phyloP scores from a whole-genome alignment of 1,140 invertebrate genomes.

The Lucilia sericata region DNA sequence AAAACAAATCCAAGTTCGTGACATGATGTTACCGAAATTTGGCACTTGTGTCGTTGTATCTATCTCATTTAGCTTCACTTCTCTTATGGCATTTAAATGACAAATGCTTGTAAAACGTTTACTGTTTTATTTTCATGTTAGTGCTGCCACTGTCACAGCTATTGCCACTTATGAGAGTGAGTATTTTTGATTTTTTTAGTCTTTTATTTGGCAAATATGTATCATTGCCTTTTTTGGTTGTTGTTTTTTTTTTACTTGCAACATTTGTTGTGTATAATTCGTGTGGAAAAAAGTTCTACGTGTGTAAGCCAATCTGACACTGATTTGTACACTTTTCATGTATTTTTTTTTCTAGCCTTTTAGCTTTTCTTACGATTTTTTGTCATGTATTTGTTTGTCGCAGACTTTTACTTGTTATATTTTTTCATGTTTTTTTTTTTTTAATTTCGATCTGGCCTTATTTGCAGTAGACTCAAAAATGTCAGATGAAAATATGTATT shows the following conservation, averaged over 20 bases:
- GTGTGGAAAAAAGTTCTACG: conserved; percentile 39
- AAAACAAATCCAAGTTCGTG: conserved; percentile 25
- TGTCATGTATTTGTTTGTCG: background rate
- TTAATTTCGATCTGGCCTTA: background rate
- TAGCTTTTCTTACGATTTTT: background rate
- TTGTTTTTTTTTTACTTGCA: background rate
- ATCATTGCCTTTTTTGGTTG: background rate
- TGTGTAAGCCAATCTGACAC: conserved; percentile 43
- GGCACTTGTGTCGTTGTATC: conserved; percentile 40
- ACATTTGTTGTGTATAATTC: conserved; percentile 39
- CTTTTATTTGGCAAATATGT: conserved; percentile 10
- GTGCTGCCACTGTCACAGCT: background rate
- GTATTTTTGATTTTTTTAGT: background rate
- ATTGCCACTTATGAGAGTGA: background rate
- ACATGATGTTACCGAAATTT: conserved; percentile 39
- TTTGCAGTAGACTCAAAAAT: background rate
- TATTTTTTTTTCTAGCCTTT: conserved; percentile 17
- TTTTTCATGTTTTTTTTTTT: background rate
- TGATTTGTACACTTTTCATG: conserved; percentile 16
- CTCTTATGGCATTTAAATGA: conserved; percentile 45
- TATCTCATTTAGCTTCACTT: conserved; percentile 38
- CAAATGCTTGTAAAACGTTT: conserved; percentile 46
- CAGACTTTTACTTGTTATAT: background rate
- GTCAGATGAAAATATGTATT: background rate
- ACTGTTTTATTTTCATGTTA: conserved; percentile 35